A percentile compares a stretch with the other conserved stretches of the same genome.
These are phyloP conservation scores for Hirundo rustica DNA, from an alignment of 2,797 vertebrate genomes.

Conservation along the genomic window DNA sequence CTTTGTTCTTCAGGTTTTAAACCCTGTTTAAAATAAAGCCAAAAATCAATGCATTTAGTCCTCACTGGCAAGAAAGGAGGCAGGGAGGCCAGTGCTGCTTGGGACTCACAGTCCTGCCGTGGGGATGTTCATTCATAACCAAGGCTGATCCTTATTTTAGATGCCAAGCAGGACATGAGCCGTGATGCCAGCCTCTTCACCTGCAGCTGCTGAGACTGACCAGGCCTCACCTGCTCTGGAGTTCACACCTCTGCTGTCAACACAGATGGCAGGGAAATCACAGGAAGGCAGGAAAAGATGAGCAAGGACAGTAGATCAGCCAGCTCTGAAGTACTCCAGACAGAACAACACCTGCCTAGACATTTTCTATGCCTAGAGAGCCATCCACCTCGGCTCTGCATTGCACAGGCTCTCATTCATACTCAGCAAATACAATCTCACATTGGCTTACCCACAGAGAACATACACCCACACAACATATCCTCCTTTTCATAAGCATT, in stretches of 20 bases:
- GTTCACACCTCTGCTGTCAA: background rate
- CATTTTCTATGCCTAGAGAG: background rate
- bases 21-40: background rate
- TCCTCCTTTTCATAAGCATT: background rate
- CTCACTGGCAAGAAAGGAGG: background rate
- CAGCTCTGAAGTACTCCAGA: background rate
- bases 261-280: background rate
- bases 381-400: background rate
- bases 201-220: background rate
- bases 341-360: background rate
- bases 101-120: background rate
- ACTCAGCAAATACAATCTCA: background rate
- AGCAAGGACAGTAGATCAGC: background rate
- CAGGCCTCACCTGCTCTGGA: fast-evolving
- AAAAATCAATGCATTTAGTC: background rate
- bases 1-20: background rate
- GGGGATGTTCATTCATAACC: background rate
- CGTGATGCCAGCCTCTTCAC: background rate
- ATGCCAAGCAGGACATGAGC: background rate
- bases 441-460: background rate
- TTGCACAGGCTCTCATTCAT: fast-evolving
- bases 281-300: background rate
- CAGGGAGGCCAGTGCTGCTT: background rate
- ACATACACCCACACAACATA: fast-evolving
- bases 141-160: background rate